phyloP scores from a whole-genome alignment of 2,888 invertebrate genomes.

The Sepioteuthis lessoniana region DNA sequence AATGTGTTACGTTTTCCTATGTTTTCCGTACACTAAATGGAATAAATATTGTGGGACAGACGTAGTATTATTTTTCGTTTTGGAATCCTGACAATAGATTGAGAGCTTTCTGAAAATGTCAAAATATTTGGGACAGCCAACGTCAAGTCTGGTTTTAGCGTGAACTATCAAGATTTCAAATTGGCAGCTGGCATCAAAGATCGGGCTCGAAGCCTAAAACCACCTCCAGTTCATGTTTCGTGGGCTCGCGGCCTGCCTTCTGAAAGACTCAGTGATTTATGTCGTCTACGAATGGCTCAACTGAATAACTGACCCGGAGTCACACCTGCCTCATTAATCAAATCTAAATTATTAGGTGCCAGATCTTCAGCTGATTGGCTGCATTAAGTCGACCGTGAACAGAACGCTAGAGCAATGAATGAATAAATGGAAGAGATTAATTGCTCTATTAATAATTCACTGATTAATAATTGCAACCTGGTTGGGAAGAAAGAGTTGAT shows the following conservation, averaged over 20 bases:
- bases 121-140: neutral
- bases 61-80: no score
- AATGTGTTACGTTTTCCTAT: no score
- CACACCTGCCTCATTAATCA: neutral
- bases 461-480: no score
- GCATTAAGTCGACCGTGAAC: neutral
- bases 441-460: neutral
- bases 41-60: no score
- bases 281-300: neutral
- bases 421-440: neutral
- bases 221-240: neutral
- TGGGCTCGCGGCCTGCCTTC: neutral
- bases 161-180: neutral
- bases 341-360: neutral
- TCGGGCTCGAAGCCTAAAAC: neutral
- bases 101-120: neutral
- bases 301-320: neutral
- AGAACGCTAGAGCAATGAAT: neutral
- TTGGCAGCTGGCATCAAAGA: neutral
- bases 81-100: neutral
- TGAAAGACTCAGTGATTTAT: neutral
- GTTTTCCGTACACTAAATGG: no score
- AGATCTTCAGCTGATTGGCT: neutral
- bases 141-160: neutral
- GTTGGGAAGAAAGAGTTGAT: no score